Percentiles rank a stretch among this genome's conserved stretches.
These are phyloP conservation scores for Drosophila funebris DNA, from an alignment of 1,140 invertebrate species.

Conservation along the genomic window DNA sequence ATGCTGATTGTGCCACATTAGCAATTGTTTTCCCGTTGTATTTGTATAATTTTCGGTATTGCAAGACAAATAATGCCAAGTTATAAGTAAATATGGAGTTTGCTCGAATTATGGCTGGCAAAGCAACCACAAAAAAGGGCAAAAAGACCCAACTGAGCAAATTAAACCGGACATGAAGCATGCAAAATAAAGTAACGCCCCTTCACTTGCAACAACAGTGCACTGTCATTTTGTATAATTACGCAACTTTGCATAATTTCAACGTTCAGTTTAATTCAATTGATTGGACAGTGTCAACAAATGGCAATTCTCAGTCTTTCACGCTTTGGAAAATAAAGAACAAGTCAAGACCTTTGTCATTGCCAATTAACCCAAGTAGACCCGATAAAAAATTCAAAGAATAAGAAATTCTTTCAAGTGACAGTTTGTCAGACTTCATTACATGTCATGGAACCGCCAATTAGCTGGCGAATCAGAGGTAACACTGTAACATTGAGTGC, in stretches of 20 bases:
- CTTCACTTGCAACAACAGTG: background rate
- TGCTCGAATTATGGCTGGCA: constrained; percentile 18
- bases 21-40: constrained; percentile 17
- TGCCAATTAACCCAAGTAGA: constrained; percentile 65
- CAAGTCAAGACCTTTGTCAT: constrained; percentile 72
- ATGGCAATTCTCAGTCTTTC: constrained; percentile 5
- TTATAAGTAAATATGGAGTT: constrained; percentile 21
- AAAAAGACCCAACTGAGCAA: background rate
- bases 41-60: constrained; percentile 4
- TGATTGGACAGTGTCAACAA: constrained; percentile 32
- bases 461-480: constrained; percentile 26
- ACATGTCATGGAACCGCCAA: constrained; percentile 45
- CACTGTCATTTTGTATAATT: constrained; percentile 43
- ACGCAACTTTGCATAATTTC: constrained; percentile 9
- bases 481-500: constrained; percentile 17
- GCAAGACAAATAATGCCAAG: constrained; percentile 44
- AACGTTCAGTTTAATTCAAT: constrained; percentile 7
- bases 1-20: constrained; percentile 58
- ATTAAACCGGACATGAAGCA: constrained; percentile 26
- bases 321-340: background rate
- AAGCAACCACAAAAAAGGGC: constrained; percentile 5
- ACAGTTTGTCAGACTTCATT: constrained; percentile 71
- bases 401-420: constrained; percentile 25
- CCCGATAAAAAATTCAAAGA: constrained; percentile 28
- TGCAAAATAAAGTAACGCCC: constrained; percentile 49